These are phyloP conservation scores for Ladona fulva DNA, from an alignment of 1,140 invertebrate species.

Conservation along the genomic window DNA sequence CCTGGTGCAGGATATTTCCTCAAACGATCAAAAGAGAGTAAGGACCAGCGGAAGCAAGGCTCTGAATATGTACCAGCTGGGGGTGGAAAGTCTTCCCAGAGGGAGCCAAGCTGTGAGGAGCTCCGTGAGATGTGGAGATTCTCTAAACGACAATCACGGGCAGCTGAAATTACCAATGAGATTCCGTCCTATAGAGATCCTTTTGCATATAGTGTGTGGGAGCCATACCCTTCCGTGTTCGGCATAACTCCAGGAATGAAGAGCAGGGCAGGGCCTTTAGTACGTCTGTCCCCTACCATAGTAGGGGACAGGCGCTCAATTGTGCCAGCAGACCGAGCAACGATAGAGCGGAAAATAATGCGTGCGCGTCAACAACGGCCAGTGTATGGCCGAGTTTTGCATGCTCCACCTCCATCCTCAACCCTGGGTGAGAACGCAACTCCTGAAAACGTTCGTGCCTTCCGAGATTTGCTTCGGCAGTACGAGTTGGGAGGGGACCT, in stretches of 20 bases:
- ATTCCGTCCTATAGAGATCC: constrained; percentile 69
- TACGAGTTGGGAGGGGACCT: constrained; percentile 5
- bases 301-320: constrained; percentile 20
- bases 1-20: neutral
- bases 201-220: constrained; percentile 71
- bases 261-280: neutral
- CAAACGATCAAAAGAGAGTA: constrained; percentile 21
- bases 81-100: constrained; percentile 27
- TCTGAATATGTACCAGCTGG: constrained; percentile 31
- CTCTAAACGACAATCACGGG: constrained; percentile 76
- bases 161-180: constrained; percentile 75
- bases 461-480: constrained; percentile 34
- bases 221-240: constrained; percentile 36
- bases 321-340: constrained; percentile 18
- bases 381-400: constrained; percentile 52
- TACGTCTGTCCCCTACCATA: neutral
- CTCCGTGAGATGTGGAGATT: constrained; percentile 85
- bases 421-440: constrained; percentile 32
- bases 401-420: constrained; percentile 41
- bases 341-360: constrained; percentile 23
- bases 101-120: constrained; percentile 76
- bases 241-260: constrained; percentile 30
- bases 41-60: constrained; percentile 28
- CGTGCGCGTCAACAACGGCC: constrained; percentile 32
- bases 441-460: constrained; percentile 31